These are phyloP conservation scores for Falco columbarius DNA, from an alignment of 2,797 vertebrate genomes.

Conservation along the genomic window DNA sequence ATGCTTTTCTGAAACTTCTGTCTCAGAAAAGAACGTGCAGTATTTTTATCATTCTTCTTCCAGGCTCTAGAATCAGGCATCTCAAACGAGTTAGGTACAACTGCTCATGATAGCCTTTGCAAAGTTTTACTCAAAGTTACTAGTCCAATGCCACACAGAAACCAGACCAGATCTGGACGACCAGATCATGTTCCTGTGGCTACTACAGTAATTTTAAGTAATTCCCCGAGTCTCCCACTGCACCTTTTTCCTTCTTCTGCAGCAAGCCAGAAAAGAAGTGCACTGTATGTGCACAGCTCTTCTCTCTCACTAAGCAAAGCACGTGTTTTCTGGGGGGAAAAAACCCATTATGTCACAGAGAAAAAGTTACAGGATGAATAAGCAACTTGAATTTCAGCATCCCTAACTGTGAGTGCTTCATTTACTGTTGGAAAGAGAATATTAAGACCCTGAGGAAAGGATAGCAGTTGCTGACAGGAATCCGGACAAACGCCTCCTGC, in stretches of 20 bases:
- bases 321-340: fast-evolving
- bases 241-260: background rate
- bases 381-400: background rate
- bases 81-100: background rate
- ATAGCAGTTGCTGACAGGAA: background rate
- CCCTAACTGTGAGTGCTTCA: background rate
- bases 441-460: background rate
- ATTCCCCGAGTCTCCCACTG: background rate
- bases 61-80: background rate
- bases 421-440: background rate
- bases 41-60: background rate
- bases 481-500: background rate
- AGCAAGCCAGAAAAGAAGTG: background rate
- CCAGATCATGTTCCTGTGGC: background rate
- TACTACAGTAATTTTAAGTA: background rate
- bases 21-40: background rate
- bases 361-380: background rate
- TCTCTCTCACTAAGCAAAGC: background rate
- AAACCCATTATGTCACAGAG: background rate
- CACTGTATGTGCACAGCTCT: background rate
- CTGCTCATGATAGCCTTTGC: background rate
- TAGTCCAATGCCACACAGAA: background rate
- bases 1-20: background rate
- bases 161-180: background rate
- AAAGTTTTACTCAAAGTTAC: background rate